Evolutionary conservation across 2,113 vertebrate species (phyloP).

Genomic region (Saccopteryx bilineata): DNA sequence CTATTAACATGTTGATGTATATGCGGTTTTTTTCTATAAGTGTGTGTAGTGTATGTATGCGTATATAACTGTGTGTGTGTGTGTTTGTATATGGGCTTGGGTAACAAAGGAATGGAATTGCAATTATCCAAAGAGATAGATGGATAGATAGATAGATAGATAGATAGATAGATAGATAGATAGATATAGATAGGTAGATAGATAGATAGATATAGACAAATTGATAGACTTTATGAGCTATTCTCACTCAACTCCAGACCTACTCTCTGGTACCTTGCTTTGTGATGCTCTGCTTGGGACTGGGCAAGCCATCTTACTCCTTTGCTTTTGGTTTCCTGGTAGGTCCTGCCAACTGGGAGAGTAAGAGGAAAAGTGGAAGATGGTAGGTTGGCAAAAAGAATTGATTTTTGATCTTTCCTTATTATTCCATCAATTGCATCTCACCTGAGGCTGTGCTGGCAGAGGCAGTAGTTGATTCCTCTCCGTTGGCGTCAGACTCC

Average conservation of each 20-base stretch:
- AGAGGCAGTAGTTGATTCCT: neutral
- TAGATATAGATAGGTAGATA: too few relatives aligned
- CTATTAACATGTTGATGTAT: neutral
- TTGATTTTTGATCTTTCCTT: neutral
- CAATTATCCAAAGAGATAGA: neutral
- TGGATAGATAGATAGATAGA: too few relatives aligned
- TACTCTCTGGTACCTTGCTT: neutral
- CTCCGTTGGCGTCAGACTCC: neutral
- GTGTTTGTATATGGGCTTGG: neutral
- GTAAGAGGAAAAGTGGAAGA: neutral
- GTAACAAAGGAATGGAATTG: neutral
- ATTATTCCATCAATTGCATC: neutral
- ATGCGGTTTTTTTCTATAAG: fast-evolving
- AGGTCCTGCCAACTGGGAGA: neutral
- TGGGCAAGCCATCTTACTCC: neutral
- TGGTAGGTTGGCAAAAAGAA: neutral
- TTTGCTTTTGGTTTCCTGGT: neutral
- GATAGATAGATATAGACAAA: too few relatives aligned
- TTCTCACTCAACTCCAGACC: neutral
- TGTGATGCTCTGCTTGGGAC: neutral
- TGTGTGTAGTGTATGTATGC: neutral
- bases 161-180: too few relatives aligned
- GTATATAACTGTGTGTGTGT: neutral
- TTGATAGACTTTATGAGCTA: neutral
- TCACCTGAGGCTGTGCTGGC: neutral